A percentile compares a stretch with the other conserved stretches of the same genome.
phyloP scores from a whole-genome alignment of 2,888 invertebrate genomes.

The Melitaea athalia region DNA sequence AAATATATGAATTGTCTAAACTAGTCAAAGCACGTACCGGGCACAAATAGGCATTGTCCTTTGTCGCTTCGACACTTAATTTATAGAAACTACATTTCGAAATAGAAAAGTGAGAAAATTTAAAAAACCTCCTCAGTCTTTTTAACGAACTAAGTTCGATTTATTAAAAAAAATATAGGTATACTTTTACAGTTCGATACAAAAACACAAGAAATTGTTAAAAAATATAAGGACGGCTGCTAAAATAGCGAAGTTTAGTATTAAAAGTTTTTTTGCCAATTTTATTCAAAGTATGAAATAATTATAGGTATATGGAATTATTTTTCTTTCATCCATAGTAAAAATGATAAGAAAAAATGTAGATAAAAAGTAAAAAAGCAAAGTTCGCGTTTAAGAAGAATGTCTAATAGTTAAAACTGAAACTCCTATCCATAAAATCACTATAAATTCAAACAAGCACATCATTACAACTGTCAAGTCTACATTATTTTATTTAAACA shows the following conservation, averaged over 20 bases:
- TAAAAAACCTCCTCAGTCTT: slow-evolving; percentile 74
- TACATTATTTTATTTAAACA: slow-evolving; percentile 9
- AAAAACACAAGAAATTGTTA: slow-evolving; percentile 27
- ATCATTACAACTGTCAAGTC: background rate
- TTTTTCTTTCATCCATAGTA: background rate
- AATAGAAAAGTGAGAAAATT: slow-evolving; percentile 74
- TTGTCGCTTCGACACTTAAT: slow-evolving; percentile 22
- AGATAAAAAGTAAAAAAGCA: slow-evolving; percentile 1
- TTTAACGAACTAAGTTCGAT: slow-evolving; percentile 61
- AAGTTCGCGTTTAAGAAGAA: background rate
- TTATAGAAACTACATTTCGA: slow-evolving; percentile 55
- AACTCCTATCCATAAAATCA: background rate
- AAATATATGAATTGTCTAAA: too few relatives aligned
- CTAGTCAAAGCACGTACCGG: too few relatives aligned
- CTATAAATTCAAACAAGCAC: slow-evolving; percentile 1
- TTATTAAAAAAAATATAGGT: slow-evolving; percentile 43
- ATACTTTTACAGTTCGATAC: slow-evolving; percentile 16
- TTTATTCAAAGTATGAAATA: background rate
- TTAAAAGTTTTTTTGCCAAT: background rate
- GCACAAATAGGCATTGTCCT: too few relatives aligned
- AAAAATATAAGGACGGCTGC: slow-evolving; percentile 52
- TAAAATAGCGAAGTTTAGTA: slow-evolving; percentile 30
- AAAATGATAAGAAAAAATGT: background rate
- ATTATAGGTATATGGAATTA: background rate
- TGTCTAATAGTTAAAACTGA: background rate